Evolutionary conservation across 2,888 invertebrate species (phyloP).

Genomic region (Oscheius sp.): DNA sequence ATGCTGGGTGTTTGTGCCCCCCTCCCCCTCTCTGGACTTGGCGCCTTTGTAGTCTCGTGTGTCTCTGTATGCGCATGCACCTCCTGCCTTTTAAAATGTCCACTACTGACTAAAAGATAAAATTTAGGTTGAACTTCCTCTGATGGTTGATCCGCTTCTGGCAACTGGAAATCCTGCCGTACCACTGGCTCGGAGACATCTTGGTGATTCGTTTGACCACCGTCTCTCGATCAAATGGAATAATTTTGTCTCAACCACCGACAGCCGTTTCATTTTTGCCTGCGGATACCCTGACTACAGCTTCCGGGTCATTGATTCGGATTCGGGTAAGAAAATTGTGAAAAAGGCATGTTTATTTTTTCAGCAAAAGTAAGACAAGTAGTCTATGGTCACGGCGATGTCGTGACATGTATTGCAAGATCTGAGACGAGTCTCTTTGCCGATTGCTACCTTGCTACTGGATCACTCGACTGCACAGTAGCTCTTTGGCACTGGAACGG

Average conservation of each 20-base stretch:
- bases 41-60: constrained; percentile 14
- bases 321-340: constrained; percentile 81
- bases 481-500: constrained; percentile 96
- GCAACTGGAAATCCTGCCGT: constrained; percentile 79
- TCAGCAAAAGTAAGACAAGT: constrained; percentile 96
- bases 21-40: not conserved
- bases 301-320: constrained; percentile 95
- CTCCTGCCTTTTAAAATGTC: not conserved
- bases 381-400: constrained; percentile 97
- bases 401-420: constrained; percentile 95
- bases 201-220: constrained; percentile 98
- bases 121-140: constrained; percentile 83
- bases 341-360: constrained; percentile 57
- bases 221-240: constrained; percentile 90
- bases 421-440: constrained; percentile 99
- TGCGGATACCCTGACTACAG: constrained; percentile 99
- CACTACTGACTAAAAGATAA: not conserved
- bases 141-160: constrained; percentile 94
- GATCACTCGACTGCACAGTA: constrained; percentile 97
- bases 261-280: constrained; percentile 93
- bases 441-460: constrained; percentile 97
- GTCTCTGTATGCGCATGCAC: constrained; percentile 19
- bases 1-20: not conserved
- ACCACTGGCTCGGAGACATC: constrained; percentile 81
- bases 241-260: constrained; percentile 97